Percentiles rank a stretch among this genome's conserved stretches.
These are phyloP conservation scores for Limnephilus auricula DNA, from an alignment of 2,888 invertebrate species.

Conservation along the genomic window DNA sequence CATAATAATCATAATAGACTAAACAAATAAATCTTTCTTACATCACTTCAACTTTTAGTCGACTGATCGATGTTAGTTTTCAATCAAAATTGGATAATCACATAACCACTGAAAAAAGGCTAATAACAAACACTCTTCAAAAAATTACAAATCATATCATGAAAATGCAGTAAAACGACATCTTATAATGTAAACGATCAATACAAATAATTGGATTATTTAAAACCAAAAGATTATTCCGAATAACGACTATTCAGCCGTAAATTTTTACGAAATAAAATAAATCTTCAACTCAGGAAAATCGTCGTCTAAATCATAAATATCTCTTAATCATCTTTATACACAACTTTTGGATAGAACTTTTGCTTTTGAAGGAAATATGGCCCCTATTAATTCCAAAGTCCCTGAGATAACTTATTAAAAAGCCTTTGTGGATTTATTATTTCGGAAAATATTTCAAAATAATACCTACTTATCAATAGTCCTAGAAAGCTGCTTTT, in stretches of 20 bases:
- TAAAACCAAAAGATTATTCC: not conserved
- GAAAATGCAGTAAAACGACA: too few species aligned
- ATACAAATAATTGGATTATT: not conserved
- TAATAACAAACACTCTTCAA: too few species aligned
- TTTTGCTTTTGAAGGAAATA: conserved; percentile 58
- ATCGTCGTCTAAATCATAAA: conserved; percentile 57
- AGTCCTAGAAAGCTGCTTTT: not conserved
- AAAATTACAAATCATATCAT: too few species aligned
- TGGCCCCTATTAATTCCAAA: conserved; percentile 51
- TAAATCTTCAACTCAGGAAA: conserved; percentile 52
- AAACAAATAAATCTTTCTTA: too few species aligned
- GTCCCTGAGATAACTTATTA: conserved; percentile 59
- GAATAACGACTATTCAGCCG: conserved; percentile 7
- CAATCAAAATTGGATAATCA: too few species aligned
- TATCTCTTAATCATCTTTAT: conserved; percentile 62
- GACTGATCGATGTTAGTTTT: too few species aligned
- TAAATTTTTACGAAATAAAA: conserved; percentile 57
- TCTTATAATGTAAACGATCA: too few species aligned
- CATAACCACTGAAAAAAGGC: too few species aligned
- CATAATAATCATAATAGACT: too few species aligned
- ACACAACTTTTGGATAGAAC: conserved; percentile 52
- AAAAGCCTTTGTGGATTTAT: conserved; percentile 51
- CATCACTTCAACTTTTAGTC: too few species aligned
- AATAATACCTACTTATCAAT: not conserved
- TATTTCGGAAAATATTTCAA: not conserved